Evolutionary conservation across 2,797 vertebrate genomes (phyloP).

Genomic region (Astyanax mexicanus): DNA sequence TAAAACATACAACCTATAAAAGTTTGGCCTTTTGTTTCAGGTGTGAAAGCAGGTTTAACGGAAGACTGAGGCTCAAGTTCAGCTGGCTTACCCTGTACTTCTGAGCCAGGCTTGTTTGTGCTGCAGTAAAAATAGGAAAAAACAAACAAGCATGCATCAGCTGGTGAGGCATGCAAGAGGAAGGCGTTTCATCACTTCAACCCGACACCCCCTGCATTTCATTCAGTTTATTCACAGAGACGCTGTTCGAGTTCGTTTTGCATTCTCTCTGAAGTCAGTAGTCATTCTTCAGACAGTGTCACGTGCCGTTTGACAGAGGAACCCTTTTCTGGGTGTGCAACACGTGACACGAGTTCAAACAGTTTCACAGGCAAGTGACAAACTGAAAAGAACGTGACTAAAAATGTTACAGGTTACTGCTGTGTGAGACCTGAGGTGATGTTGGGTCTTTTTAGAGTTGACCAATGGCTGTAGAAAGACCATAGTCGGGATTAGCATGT

Average conservation of each 20-base stretch:
- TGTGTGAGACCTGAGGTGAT: not conserved
- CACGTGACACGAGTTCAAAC: not conserved
- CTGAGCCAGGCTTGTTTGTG: conserved; percentile 17
- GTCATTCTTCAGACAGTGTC: conserved; percentile 21
- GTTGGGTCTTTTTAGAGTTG: not conserved
- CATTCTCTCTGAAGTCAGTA: not conserved
- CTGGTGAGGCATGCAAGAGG: not conserved
- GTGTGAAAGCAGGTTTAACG: too few relatives aligned
- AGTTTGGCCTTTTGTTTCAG: too few relatives aligned
- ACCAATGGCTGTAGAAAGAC: too few relatives aligned
- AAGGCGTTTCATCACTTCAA: not conserved
- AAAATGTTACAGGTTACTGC: not conserved
- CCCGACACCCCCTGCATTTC: not conserved
- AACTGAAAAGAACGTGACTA: not conserved
- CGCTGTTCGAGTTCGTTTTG: not conserved
- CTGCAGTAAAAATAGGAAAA: conserved; percentile 15
- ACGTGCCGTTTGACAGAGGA: conserved; percentile 39
- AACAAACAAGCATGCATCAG: not conserved
- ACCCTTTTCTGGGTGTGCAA: conserved; percentile 29
- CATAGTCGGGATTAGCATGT: not conserved
- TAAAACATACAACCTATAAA: too few relatives aligned
- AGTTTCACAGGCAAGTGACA: conserved; percentile 21
- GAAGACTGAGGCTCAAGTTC: too few relatives aligned
- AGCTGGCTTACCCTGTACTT: too few relatives aligned
- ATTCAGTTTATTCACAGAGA: not conserved